Percentiles rank a stretch among this genome's conserved stretches.
Conservation (phyloP, 2,113 vertebrate genomes). For the Xerus inauris region DNA sequence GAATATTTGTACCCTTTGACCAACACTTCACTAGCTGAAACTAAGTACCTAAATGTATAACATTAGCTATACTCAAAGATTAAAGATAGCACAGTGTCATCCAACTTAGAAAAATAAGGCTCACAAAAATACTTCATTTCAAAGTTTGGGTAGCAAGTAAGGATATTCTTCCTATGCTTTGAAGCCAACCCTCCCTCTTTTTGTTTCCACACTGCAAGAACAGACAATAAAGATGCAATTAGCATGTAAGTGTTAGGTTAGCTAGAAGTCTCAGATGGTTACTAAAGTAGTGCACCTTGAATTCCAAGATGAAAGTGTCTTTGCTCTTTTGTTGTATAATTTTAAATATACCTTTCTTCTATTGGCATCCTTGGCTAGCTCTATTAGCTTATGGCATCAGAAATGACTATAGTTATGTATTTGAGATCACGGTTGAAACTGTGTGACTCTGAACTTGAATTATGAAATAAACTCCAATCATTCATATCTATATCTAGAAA, state of each 20-base stretch:
- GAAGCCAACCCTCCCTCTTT: neutral
- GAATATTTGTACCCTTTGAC: neutral
- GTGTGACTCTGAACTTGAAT: neutral
- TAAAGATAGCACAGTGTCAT: neutral
- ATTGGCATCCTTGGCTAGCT: neutral
- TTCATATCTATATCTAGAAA: neutral
- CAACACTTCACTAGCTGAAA: neutral
- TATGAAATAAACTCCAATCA: constrained; percentile 2
- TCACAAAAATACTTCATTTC: neutral
- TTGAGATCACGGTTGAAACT: neutral
- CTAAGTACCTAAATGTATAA: neutral
- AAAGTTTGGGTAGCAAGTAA: neutral
- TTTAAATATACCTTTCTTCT: neutral
- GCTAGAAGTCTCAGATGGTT: neutral
- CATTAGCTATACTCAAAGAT: neutral
- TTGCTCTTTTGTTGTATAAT: neutral
- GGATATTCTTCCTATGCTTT: neutral
- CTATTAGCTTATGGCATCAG: neutral
- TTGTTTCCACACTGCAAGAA: neutral
- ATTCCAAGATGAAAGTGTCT: neutral
- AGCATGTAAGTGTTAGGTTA: neutral
- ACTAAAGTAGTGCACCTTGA: neutral
- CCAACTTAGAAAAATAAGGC: neutral
- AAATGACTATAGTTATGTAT: neutral
- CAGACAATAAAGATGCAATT: too few relatives aligned